Evolutionary conservation across 2,797 vertebrate genomes (phyloP).

Genomic region (Tangara arthus): DNA sequence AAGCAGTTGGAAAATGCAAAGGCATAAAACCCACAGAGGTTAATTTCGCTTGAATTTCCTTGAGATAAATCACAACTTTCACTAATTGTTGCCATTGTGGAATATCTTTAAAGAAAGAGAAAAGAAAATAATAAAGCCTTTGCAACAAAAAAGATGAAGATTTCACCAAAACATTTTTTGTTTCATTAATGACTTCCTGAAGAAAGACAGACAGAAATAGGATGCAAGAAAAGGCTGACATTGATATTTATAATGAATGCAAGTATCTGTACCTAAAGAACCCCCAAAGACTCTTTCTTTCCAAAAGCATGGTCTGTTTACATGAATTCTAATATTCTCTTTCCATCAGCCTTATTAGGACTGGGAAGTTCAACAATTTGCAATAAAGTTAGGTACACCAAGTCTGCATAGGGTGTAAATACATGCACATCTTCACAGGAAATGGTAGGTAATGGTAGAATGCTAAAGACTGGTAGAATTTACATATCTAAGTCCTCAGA

Average conservation of each 20-base stretch:
- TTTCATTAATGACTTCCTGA: background rate
- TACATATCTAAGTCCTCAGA: background rate
- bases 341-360: background rate
- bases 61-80: background rate
- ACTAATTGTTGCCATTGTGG: background rate
- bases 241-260: background rate
- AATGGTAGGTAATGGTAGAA: background rate
- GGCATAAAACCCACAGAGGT: background rate
- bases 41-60: background rate
- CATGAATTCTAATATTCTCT: background rate
- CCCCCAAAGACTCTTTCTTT: background rate
- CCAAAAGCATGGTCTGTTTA: background rate
- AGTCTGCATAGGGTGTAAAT: background rate
- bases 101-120: background rate
- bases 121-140: background rate
- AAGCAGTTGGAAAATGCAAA: background rate
- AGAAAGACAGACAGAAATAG: background rate
- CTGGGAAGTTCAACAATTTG: background rate
- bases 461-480: background rate
- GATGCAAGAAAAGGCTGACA: background rate
- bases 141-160: background rate
- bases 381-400: background rate
- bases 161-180: background rate
- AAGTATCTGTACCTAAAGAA: background rate
- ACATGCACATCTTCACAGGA: background rate